Evolutionary conservation across 2,888 invertebrate genomes (phyloP), one percentile per base, ranked within the genome.

Genomic region (Coelinius sp.): DNA sequence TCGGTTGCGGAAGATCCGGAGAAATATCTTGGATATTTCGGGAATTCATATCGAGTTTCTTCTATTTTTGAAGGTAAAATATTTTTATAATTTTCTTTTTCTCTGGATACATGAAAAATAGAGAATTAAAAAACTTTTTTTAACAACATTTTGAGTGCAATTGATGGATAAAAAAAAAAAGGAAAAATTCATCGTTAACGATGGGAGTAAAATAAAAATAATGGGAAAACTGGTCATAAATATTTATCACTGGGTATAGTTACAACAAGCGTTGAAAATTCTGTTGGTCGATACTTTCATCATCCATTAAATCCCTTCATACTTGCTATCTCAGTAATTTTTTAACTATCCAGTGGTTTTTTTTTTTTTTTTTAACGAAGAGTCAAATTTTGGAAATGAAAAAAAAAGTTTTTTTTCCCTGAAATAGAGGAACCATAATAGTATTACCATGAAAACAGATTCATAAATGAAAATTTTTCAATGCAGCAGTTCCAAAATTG

Each of bases 181-280:
- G 17, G 22, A 59, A 8, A 22, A 63, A 63, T n/a, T 7, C 22
- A 63, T 24, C 20, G 38, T n/a, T 22, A 63, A 63, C 38, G 59
- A 35, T 35, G 27, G 35, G 31, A 59, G 59, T 3, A 20, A 17
- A 63, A 63, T 41, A 24, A 63, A 63, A 44, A 63, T 63, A 22
- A 41, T 63, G 63, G 46, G 41, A 44, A 63, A 38, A 14, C 38
- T 25, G 20, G 41, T 63, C 41, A 63, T 63, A 63, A 63, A 63
- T 63, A 63, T 63, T 63, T 63, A 63, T 63, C 41, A 24, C 4
- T 41, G 24, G 5, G 24, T 59, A 17, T 41, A 41, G 24, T 17
- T 20, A 49, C 46, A 49, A 49, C n/a, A 20, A 14, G 44, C 41
- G 63, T 63, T 44, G 63, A n/a, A 41, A 63, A 41, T 41, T 63